phyloP scores from a whole-genome alignment of 2,113 vertebrate genomes.

The Apeltes quadracus region DNA sequence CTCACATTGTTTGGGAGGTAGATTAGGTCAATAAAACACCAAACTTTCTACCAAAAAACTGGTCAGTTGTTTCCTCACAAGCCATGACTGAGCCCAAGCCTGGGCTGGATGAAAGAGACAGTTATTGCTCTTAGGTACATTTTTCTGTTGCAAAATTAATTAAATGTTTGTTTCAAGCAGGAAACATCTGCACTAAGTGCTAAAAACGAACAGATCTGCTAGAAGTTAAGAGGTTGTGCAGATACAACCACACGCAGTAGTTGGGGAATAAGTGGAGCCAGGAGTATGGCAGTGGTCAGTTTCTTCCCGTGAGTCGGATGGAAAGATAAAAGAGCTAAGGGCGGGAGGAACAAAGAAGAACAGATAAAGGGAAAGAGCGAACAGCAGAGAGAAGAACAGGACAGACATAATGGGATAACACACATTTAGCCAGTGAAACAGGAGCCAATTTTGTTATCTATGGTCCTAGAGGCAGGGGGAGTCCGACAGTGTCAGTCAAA shows the following conservation, averaged over 20 bases:
- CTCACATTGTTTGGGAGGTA: no score
- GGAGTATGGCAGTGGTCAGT: conserved; percentile 44
- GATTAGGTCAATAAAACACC: neutral
- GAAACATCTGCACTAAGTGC: neutral
- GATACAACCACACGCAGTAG: neutral
- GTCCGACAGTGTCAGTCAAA: conserved; percentile 39
- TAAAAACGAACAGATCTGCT: conserved; percentile 10
- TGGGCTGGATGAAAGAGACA: no score
- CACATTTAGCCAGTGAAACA: conserved; percentile 60
- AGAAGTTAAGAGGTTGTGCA: conserved; percentile 20
- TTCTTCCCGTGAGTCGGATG: conserved; percentile 54
- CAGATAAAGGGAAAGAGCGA: conserved; percentile 61
- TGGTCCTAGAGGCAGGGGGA: conserved; percentile 51
- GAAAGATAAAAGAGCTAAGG: conserved; percentile 58
- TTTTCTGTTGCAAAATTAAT: neutral
- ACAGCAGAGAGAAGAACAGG: conserved; percentile 61
- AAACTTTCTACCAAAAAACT: neutral
- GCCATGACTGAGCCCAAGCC: no score
- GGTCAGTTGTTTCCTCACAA: neutral
- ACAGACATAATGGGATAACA: conserved; percentile 71
- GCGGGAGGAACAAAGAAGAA: conserved; percentile 53
- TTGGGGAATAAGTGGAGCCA: conserved; percentile 42
- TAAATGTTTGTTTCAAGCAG: neutral
- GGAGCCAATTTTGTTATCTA: conserved; percentile 67
- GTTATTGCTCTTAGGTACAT: neutral